Conservation (phyloP, 2,113 vertebrate species). For the Mystacornis crossleyi region DNA sequence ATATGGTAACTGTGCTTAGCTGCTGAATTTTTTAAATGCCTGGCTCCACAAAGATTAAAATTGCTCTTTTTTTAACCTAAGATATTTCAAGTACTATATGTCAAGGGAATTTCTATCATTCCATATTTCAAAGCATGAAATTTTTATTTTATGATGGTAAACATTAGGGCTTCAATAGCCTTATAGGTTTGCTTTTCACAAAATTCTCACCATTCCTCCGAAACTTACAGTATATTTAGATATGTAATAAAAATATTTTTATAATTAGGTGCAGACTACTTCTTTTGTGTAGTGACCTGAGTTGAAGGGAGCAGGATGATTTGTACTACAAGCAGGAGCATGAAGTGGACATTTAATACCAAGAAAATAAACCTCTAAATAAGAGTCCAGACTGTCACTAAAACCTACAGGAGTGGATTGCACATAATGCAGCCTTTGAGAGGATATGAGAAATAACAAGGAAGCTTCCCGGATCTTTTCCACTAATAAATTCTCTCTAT, state of each 20-base stretch:
- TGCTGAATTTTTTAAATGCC: neutral
- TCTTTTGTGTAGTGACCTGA: neutral
- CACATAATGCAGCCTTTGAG: neutral
- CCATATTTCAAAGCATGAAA: neutral
- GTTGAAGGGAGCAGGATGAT: neutral
- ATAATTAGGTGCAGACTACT: neutral
- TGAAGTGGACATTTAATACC: neutral
- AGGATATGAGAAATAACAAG: neutral
- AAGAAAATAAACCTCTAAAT: neutral
- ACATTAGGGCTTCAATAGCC: neutral
- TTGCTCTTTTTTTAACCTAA: neutral
- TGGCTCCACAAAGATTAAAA: neutral
- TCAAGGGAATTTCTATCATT: neutral
- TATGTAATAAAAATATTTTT: neutral
- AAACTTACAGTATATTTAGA: neutral
- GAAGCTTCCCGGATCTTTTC: conserved; percentile 3
- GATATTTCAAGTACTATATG: neutral
- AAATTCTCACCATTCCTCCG: neutral
- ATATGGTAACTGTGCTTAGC: neutral
- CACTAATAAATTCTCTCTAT: neutral
- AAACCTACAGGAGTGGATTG: neutral
- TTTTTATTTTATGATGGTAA: neutral
- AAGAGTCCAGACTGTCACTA: neutral
- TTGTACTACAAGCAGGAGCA: neutral
- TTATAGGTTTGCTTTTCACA: neutral